Conservation (phyloP, 2,113 vertebrate genomes). For the Nothobranchius kuhntae region DNA sequence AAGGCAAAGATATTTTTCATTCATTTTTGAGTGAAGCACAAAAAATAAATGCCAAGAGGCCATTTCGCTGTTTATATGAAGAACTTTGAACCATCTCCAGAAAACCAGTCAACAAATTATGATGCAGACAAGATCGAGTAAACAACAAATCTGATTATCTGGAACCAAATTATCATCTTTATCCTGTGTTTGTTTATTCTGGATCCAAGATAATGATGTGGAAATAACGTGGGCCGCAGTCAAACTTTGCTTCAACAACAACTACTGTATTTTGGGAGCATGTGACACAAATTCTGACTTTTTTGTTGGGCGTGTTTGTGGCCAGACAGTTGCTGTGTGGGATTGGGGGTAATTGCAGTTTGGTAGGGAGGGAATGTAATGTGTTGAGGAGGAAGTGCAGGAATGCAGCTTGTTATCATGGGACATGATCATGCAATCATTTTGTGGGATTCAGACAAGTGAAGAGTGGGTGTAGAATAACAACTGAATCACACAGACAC, state of each 20-base stretch:
- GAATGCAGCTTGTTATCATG: slow-evolving; percentile 54
- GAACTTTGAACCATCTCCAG: no score
- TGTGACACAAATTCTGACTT: slow-evolving; percentile 23
- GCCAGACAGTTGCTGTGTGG: slow-evolving; percentile 62
- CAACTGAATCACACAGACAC: slow-evolving; percentile 15
- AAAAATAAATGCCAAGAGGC: no score
- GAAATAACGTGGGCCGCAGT: slow-evolving; percentile 28
- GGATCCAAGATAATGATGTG: no score
- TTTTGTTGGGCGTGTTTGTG: slow-evolving; percentile 21
- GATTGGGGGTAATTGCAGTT: slow-evolving; percentile 52
- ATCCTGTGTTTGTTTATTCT: not conserved
- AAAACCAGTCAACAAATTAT: not conserved
- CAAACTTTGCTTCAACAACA: slow-evolving; percentile 54
- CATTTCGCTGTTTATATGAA: no score
- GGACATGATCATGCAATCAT: slow-evolving; percentile 41
- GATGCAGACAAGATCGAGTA: not conserved
- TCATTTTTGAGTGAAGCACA: no score
- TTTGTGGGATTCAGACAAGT: slow-evolving; percentile 13
- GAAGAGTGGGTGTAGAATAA: slow-evolving; percentile 15
- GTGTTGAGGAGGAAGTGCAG: slow-evolving; percentile 55
- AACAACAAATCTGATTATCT: not conserved
- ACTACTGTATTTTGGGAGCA: slow-evolving; percentile 47
- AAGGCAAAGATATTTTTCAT: no score
- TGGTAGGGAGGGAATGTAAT: slow-evolving; percentile 46
- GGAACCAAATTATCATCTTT: not conserved